A percentile compares a stretch with the other conserved stretches of the same genome.
phyloP scores from a whole-genome alignment of 2,888 invertebrate genomes.

The Lottia gigantea region DNA sequence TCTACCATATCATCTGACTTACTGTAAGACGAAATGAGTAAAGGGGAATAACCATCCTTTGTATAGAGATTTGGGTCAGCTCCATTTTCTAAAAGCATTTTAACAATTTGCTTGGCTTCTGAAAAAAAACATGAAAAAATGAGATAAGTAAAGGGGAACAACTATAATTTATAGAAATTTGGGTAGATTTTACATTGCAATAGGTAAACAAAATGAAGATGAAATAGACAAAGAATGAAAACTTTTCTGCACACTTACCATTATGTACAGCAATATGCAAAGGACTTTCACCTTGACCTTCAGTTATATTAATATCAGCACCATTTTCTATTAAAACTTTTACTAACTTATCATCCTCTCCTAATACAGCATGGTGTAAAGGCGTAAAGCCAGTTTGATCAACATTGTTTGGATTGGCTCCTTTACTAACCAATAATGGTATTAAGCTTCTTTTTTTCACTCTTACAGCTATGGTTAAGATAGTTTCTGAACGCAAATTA shows the following conservation, averaged over 20 bases:
- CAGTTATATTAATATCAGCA: slow-evolving; percentile 46
- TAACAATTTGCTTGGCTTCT: slow-evolving; percentile 39
- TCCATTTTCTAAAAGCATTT: slow-evolving; percentile 40
- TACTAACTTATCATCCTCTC: slow-evolving; percentile 38
- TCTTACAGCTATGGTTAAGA: slow-evolving; percentile 39
- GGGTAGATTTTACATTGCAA: too few species aligned
- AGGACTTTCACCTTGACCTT: slow-evolving; percentile 44
- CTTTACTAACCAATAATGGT: slow-evolving; percentile 46
- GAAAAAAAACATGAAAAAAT: slow-evolving; percentile 20
- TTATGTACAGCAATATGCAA: slow-evolving; percentile 47
- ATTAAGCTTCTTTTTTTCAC: slow-evolving; percentile 36
- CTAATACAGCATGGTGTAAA: slow-evolving; percentile 43
- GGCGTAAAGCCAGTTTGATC: slow-evolving; percentile 38
- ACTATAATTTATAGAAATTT: neutral
- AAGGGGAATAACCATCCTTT: slow-evolving; percentile 39
- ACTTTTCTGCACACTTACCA: slow-evolving; percentile 33
- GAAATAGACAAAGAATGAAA: too few species aligned
- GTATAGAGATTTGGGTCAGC: slow-evolving; percentile 18
- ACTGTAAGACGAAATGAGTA: slow-evolving; percentile 50
- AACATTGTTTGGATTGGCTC: slow-evolving; percentile 44
- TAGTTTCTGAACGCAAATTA: slow-evolving; percentile 38
- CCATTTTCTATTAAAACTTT: slow-evolving; percentile 41
- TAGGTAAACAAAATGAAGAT: too few species aligned
- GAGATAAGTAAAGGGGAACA: neutral
- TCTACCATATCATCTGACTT: slow-evolving; percentile 39